phyloP scores from a whole-genome alignment of 1,140 invertebrate genomes.

The Trypoxylus dichotomus region DNA sequence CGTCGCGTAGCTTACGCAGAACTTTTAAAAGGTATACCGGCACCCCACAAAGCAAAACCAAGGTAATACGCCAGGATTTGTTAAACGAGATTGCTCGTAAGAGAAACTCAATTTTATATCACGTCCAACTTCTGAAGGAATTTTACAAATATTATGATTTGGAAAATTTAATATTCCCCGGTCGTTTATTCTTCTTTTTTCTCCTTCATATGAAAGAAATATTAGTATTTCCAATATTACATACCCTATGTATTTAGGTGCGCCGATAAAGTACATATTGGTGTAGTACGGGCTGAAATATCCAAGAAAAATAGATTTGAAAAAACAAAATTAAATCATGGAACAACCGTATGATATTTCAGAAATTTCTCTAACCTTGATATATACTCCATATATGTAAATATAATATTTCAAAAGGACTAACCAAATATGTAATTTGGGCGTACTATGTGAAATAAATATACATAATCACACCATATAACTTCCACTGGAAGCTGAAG shows the following conservation, averaged over 20 bases:
- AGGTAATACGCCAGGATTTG: neutral
- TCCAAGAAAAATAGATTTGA: neutral
- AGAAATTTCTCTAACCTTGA: no score
- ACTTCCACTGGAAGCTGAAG: no score
- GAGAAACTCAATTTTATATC: conserved; percentile 6
- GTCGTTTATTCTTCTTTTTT: neutral
- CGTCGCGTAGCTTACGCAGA: neutral
- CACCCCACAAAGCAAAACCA: neutral
- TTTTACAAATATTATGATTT: conserved; percentile 9
- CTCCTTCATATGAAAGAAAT: neutral
- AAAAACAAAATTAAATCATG: neutral
- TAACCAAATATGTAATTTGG: no score
- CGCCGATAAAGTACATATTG: neutral
- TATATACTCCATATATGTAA: no score
- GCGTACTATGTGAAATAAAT: no score
- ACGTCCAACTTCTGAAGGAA: neutral
- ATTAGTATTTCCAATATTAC: neutral
- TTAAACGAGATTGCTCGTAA: conserved; percentile 4
- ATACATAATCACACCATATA: no score
- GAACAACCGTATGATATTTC: no score
- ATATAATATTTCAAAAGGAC: no score
- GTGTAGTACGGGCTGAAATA: neutral
- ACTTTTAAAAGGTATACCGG: neutral
- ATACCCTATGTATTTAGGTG: neutral
- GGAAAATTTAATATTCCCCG: neutral